Conservation (phyloP, 2,797 vertebrate genomes). For the Sebastes wilsoni region DNA sequence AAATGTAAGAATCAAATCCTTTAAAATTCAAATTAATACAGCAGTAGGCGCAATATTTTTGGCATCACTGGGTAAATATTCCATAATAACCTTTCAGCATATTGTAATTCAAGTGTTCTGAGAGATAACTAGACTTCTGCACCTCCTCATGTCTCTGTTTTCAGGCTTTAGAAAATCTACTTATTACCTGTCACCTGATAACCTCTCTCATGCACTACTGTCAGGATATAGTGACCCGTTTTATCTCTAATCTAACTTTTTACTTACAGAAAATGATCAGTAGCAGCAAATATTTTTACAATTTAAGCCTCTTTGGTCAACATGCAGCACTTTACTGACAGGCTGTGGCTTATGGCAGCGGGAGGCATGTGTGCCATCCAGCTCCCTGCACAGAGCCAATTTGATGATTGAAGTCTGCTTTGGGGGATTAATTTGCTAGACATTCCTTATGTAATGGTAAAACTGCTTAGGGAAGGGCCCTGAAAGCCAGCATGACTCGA, state of each 20-base stretch:
- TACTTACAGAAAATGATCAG: not conserved
- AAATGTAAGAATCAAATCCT: not conserved
- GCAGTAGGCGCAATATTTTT: too few species aligned
- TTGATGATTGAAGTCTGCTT: conserved; percentile 69
- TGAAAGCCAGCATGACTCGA: conserved; percentile 54
- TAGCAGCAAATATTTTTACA: not conserved
- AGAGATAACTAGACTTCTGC: too few species aligned
- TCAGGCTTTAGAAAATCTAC: too few species aligned
- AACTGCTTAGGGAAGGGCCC: conserved; percentile 68
- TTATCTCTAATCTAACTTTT: not conserved
- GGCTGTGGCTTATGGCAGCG: conserved; percentile 29
- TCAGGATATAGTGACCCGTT: too few species aligned
- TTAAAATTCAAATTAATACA: not conserved
- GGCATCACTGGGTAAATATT: too few species aligned
- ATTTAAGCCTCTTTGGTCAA: not conserved
- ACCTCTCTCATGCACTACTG: too few species aligned
- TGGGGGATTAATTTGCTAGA: conserved; percentile 61
- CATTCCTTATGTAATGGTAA: conserved; percentile 62
- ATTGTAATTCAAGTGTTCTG: too few species aligned
- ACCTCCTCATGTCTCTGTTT: too few species aligned
- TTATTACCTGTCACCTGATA: too few species aligned
- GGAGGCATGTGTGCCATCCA: conserved; percentile 26
- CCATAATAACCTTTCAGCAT: too few species aligned
- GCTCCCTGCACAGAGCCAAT: conserved; percentile 57
- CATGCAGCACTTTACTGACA: conserved; percentile 7